Base-by-base conservation (phyloP, 2,113 vertebrate genomes). In the Ciconia maguari region DNA sequence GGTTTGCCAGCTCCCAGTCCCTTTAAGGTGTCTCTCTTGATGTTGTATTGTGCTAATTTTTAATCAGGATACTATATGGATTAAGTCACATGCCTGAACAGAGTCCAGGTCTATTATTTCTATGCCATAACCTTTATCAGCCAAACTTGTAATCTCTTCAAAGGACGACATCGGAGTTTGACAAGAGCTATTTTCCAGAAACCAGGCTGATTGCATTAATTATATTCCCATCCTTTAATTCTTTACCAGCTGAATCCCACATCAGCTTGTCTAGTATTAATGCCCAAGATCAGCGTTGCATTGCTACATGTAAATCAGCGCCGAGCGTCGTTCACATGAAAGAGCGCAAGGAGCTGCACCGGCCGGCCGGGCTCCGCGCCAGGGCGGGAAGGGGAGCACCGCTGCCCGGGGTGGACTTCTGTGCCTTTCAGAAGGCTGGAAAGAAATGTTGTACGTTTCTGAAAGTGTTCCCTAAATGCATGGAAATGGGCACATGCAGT, bases 111-210 rank as follows among this genome's bases (percentile, higher is more conserved):
- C 95, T 96, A 95, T 97, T 97, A 91, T 95, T 96, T 87, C 81
- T 76, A 57, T 88, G 87, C 91, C 82, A 41, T 91, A 97, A 96
- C 95, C 96, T 97, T 96, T 97, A 97, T 93, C 94, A 94, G 84
- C 94, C 93, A 74, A 97, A 97, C 94, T 95, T 97, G 97, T 97
- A 97, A 97, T 97, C 97, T 97, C 96, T 79, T 97, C 96, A 97
- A 97, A 96, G 95, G 89, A 96, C 95, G 94, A 95, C 96, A 97
- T 97, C 94, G 95, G 89, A 93, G 87, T 89, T 97, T 95, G 96
- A 96, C 96, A 96, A 95, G 94, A 95, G 87, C 95, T 96, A 95
- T 95, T 97, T 97, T 96, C 84, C 92, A 81, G 91, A 94, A 97
- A 79, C 70, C 62, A 91, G 94, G 94, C 94, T 95, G 93, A 96